Evolutionary conservation across 2,888 invertebrate genomes (phyloP), one percentile per base, ranked within the genome.

Genomic region (Pocota personata): DNA sequence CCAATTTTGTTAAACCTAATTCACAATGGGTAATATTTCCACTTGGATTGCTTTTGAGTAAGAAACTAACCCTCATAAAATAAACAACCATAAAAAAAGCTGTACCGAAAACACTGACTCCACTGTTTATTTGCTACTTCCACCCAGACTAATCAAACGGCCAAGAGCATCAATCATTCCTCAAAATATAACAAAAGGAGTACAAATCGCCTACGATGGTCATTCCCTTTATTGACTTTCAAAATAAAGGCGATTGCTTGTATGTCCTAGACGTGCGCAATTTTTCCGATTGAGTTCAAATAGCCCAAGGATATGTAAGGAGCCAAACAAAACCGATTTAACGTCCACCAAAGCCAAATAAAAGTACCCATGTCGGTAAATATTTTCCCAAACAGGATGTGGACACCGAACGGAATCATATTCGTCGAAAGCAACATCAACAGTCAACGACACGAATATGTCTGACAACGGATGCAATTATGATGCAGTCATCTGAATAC

Each of bases 321-420:
- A 35, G 37, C 6, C 21, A n/a, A 24, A 14, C 43, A 62, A 27
- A 62, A 62, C 64, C 64, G 64, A 48, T 64, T 64, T 64, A 48
- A 27, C 21, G 32, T 64, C 64, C 48, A n/a, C 32, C 19, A 32
- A 48, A 64, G 64, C 37, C 21, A 48, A 48, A 37, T 48, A 64
- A 48, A 64, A 27, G 48, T 48, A 30, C 48, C 32, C 32, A 48
- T 46, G 30, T 43, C 46, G 12, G 64, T 64, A 48, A 64, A 64
- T 48, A 48, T 64, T 64, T 48, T 35, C 48, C 32, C 64, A 19
- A 48, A 27, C 30, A 27, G 60, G 24, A 60, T 60, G n/a, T 35
- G 58, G 35, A n/a, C 30, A 3, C 48, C 19, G 21, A 30, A 2
- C 30, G 55, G 14, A n/a, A 24, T 24, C 4, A 24, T 24, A 4